Percentiles rank a stretch among this genome's conserved stretches.
These are phyloP conservation scores for Microcebus jonahi DNA, from an alignment of 2,113 vertebrate species.

Conservation along the genomic window DNA sequence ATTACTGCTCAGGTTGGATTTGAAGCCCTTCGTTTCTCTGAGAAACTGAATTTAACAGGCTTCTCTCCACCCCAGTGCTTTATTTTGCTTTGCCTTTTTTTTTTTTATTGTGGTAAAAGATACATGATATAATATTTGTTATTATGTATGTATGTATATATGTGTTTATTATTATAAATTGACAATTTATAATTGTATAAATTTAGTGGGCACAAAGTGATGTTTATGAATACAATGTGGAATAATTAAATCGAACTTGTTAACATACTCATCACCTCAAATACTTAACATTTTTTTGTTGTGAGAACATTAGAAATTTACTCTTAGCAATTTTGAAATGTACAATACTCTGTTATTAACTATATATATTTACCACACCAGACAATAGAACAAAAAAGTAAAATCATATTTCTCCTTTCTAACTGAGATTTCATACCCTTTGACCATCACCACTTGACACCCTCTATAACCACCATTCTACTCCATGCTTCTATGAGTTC, in stretches of 20 bases:
- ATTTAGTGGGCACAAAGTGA: neutral
- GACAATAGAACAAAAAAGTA: neutral
- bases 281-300: neutral
- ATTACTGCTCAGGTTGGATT: neutral
- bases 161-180: neutral
- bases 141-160: neutral
- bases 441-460: neutral
- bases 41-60: neutral
- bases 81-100: neutral
- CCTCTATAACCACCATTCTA: neutral
- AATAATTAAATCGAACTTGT: neutral
- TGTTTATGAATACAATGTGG: neutral
- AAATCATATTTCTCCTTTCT: neutral
- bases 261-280: neutral
- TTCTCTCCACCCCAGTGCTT: rapidly evolving
- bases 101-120: neutral
- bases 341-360: neutral
- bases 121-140: neutral
- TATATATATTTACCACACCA: neutral
- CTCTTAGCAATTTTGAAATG: neutral
- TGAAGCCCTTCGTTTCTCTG: neutral
- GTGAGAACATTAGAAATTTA: neutral
- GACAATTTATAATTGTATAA: neutral
- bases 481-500: neutral
- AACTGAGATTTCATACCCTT: neutral